These are phyloP conservation scores for Aphelinus atriplicis DNA, from an alignment of 1,140 invertebrate species.

Conservation along the genomic window DNA sequence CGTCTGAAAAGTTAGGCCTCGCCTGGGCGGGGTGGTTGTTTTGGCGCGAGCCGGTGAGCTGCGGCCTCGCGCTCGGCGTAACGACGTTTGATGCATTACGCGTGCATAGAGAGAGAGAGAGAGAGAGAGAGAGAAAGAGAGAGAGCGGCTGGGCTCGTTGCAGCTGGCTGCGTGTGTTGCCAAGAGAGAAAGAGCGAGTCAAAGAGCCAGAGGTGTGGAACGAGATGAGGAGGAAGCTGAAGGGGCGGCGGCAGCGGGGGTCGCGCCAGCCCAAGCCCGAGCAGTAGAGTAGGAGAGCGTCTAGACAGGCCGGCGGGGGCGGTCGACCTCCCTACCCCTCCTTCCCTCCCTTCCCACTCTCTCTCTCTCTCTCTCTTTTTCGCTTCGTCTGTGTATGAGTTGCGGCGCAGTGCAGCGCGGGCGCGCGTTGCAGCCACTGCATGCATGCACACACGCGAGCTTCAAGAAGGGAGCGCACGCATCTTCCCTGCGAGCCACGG, in stretches of 20 bases:
- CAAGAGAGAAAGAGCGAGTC: conserved; percentile 38
- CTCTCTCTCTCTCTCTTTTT: not conserved
- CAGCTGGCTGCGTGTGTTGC: conserved; percentile 4
- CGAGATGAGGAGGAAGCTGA: conserved; percentile 40
- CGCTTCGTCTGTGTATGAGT: not conserved
- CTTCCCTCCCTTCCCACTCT: not conserved
- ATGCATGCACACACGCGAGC: conserved; percentile 13
- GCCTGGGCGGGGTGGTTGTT: too few relatives aligned
- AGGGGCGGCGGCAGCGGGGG: conserved; percentile 39
- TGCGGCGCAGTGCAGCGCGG: too few relatives aligned
- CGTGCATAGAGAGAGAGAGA: conserved; percentile 10
- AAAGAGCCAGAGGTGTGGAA: conserved; percentile 56
- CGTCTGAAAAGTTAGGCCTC: too few relatives aligned
- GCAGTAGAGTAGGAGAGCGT: conserved; percentile 62
- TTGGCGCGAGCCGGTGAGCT: too few relatives aligned
- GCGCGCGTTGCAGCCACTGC: not conserved
- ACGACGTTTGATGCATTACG: conserved; percentile 23
- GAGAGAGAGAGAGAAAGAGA: conserved; percentile 35
- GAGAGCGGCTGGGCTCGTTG: not conserved
- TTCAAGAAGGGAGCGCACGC: not conserved
- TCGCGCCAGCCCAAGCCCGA: conserved; percentile 48
- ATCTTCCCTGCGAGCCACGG: too few relatives aligned
- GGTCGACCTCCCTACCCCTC: conserved; percentile 24
- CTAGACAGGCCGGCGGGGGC: conserved; percentile 60
- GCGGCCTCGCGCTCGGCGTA: too few relatives aligned